Evolutionary conservation across 2,113 vertebrate species (phyloP).

Genomic region (Cavia porcellus): DNA sequence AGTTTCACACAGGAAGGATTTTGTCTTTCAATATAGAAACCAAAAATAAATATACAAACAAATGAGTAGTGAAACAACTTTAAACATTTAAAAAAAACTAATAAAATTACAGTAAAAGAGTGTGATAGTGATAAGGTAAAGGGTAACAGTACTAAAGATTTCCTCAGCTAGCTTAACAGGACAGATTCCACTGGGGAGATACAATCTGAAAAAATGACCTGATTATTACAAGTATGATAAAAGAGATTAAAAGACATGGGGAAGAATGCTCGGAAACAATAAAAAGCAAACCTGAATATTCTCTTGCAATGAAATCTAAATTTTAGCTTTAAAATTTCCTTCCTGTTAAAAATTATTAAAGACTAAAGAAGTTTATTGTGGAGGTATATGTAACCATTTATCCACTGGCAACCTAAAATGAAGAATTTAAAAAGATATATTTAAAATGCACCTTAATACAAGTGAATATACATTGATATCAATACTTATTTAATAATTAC

Average conservation of each 20-base stretch:
- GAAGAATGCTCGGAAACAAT: background rate
- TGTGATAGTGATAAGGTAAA: background rate
- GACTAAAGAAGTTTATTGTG: background rate
- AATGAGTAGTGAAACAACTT: background rate
- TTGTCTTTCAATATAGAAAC: background rate
- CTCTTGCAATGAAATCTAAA: background rate
- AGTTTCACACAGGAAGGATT: background rate
- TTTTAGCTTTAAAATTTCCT: background rate
- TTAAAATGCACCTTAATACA: background rate
- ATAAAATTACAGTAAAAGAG: background rate
- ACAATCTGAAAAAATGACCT: background rate
- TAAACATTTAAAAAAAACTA: background rate
- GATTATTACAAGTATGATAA: background rate
- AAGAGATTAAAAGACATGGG: background rate
- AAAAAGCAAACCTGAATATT: background rate
- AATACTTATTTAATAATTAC: background rate
- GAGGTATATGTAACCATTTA: background rate
- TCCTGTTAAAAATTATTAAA: background rate
- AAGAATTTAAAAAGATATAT: background rate
- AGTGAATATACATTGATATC: background rate
- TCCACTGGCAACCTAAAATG: background rate
- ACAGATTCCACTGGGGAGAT: background rate
- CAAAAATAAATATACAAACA: background rate
- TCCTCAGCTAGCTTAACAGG: background rate
- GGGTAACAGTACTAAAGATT: background rate